Evolutionary conservation across 2,888 invertebrate species (phyloP).

Genomic region (Electrophaes corylata): DNA sequence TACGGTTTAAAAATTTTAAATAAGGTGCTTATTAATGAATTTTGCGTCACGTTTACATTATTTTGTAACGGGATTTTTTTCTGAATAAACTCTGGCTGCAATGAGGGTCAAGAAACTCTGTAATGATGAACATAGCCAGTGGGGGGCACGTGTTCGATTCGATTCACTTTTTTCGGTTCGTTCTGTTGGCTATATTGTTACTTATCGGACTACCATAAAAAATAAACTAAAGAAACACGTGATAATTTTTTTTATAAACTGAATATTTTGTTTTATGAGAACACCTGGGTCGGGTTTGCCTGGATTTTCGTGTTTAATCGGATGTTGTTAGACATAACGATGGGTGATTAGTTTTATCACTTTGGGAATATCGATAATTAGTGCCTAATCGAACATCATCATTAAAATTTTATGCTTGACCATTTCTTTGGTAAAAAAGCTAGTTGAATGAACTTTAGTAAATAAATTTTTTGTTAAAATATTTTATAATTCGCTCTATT

Average conservation of each 20-base stretch:
- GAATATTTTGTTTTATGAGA: conserved; percentile 18
- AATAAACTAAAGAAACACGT: background rate
- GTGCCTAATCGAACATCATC: conserved; percentile 1
- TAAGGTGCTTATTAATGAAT: conserved; percentile 51
- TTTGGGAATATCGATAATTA: conserved; percentile 5
- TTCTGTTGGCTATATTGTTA: conserved; percentile 11
- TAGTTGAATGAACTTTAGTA: background rate
- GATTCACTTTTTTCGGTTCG: conserved; percentile 17
- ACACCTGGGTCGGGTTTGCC: conserved; percentile 30
- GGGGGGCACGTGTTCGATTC: conserved; percentile 39
- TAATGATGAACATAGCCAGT: conserved; percentile 41
- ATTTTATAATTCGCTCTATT: too few species aligned
- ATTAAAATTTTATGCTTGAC: background rate
- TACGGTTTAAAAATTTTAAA: conserved; percentile 31
- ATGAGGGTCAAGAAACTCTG: conserved; percentile 52
- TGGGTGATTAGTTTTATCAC: conserved; percentile 17
- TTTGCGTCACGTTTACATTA: conserved; percentile 52
- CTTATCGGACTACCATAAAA: conserved; percentile 9
- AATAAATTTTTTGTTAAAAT: background rate
- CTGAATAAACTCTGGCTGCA: conserved; percentile 42
- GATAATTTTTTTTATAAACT: conserved; percentile 6
- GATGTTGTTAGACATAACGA: conserved; percentile 9
- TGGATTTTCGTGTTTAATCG: conserved; percentile 24
- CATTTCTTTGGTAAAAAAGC: background rate
- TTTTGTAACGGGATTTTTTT: conserved; percentile 58